Evolutionary conservation across 1,140 invertebrate genomes (phyloP).

Genomic region (Proales similis): DNA sequence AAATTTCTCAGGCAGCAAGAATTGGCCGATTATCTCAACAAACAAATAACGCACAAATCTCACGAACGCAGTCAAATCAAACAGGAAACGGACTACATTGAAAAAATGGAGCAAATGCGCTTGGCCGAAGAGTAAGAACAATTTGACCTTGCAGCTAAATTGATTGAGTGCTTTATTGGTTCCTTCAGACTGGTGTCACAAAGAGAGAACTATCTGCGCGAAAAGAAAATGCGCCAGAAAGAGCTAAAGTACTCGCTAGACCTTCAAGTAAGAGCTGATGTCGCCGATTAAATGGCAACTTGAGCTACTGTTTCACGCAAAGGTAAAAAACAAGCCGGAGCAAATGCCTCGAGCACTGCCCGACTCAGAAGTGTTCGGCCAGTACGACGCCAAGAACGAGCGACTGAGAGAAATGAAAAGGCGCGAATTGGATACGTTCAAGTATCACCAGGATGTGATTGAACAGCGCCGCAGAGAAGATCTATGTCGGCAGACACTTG

Average conservation of each 20-base stretch:
- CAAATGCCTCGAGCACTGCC: constrained; percentile 46
- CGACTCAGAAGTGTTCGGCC: constrained; percentile 48
- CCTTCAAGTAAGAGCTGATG: constrained; percentile 20
- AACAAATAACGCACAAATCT: constrained; percentile 7
- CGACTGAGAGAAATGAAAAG: constrained; percentile 46
- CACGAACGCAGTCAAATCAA: constrained; percentile 1
- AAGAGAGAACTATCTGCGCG: constrained; percentile 41
- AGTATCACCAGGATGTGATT: constrained; percentile 47
- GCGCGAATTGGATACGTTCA: constrained; percentile 45
- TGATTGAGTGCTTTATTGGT: not conserved
- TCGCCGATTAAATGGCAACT: not conserved
- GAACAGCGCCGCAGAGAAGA: constrained; percentile 49
- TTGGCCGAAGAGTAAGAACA: constrained; percentile 26
- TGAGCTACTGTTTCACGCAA: not conserved
- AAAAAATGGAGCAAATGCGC: constrained; percentile 34
- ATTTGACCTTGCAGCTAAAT: not conserved
- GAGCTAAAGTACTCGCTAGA: constrained; percentile 21
- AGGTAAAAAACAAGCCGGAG: constrained; percentile 49
- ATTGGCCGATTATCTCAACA: constrained; percentile 40
- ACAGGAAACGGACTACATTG: constrained; percentile 20
- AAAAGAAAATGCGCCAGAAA: constrained; percentile 6
- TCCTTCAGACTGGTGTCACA: constrained; percentile 49
- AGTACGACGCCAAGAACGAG: constrained; percentile 51
- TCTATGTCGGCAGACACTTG: constrained; percentile 45
- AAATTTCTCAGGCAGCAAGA: constrained; percentile 46